phyloP scores from a whole-genome alignment of 2,797 vertebrate species.

The Alcedo atthis region DNA sequence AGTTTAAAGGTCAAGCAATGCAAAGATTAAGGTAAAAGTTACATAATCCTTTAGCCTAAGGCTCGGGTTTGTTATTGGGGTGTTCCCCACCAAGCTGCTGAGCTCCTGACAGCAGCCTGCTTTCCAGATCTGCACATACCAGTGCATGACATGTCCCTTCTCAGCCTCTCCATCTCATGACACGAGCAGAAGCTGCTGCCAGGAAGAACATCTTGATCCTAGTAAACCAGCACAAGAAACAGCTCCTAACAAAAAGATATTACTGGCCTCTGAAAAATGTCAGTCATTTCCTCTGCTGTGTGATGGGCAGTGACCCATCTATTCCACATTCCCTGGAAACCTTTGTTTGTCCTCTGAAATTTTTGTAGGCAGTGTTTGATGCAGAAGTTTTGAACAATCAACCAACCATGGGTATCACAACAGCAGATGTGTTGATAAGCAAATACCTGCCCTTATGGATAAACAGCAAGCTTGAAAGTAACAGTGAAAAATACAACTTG shows the following conservation, averaged over 20 bases:
- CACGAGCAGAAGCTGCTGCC: neutral
- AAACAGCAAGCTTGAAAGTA: neutral
- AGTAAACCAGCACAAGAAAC: neutral
- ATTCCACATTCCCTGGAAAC: neutral
- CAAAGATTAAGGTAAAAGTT: neutral
- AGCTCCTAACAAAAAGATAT: neutral
- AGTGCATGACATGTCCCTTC: neutral
- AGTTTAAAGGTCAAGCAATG: neutral
- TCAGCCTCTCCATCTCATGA: neutral
- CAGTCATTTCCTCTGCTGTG: conserved; percentile 13
- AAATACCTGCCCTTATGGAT: neutral
- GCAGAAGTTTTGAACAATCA: neutral
- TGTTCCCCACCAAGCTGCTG: neutral
- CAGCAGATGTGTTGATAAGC: neutral
- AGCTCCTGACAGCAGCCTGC: neutral
- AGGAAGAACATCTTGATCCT: conserved; percentile 6
- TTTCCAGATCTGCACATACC: neutral
- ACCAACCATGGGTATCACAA: neutral
- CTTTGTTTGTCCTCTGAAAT: neutral
- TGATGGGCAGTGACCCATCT: neutral
- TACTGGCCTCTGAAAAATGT: neutral
- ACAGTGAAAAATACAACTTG: neutral
- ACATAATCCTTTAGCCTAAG: neutral
- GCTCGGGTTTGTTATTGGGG: neutral
- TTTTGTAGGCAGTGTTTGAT: neutral